Evolutionary conservation across 2,113 vertebrate genomes (phyloP).

Genomic region (Phrynosoma platyrhinos): DNA sequence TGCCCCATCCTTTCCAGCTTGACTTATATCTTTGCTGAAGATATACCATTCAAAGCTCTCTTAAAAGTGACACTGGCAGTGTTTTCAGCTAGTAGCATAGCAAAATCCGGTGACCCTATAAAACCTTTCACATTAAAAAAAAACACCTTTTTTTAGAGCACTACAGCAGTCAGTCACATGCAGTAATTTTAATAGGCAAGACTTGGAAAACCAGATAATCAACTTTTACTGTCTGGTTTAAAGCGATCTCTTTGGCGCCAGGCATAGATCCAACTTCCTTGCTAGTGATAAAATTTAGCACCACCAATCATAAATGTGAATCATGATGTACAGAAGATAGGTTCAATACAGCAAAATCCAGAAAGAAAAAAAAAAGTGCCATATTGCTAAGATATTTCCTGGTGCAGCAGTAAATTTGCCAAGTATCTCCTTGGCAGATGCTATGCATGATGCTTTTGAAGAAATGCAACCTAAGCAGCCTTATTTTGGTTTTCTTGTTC

Average conservation of each 20-base stretch:
- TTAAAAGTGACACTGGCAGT: too few relatives aligned
- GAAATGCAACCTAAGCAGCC: background rate
- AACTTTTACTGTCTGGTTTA: slow-evolving; percentile 75
- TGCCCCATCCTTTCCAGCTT: too few relatives aligned
- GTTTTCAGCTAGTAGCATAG: background rate
- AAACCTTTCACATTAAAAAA: background rate
- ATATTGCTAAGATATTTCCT: slow-evolving; percentile 38
- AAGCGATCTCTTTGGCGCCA: slow-evolving; percentile 76
- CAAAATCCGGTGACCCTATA: background rate
- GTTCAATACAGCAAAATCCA: slow-evolving; percentile 30
- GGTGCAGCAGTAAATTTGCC: background rate
- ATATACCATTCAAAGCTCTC: background rate
- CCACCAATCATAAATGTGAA: slow-evolving; percentile 77
- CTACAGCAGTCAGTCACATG: slow-evolving; percentile 68
- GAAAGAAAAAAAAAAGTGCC: slow-evolving; percentile 33
- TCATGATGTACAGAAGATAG: slow-evolving; percentile 57
- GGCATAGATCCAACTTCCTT: slow-evolving; percentile 67
- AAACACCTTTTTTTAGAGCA: background rate
- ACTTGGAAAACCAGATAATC: slow-evolving; percentile 83
- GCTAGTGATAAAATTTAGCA: slow-evolving; percentile 79
- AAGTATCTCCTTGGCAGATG: background rate
- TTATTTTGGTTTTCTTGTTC: background rate
- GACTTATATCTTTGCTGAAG: background rate
- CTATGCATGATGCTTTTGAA: background rate
- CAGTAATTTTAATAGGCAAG: slow-evolving; percentile 84